Conservation (phyloP, 2,113 vertebrate species). For the Takifugu flavidus region DNA sequence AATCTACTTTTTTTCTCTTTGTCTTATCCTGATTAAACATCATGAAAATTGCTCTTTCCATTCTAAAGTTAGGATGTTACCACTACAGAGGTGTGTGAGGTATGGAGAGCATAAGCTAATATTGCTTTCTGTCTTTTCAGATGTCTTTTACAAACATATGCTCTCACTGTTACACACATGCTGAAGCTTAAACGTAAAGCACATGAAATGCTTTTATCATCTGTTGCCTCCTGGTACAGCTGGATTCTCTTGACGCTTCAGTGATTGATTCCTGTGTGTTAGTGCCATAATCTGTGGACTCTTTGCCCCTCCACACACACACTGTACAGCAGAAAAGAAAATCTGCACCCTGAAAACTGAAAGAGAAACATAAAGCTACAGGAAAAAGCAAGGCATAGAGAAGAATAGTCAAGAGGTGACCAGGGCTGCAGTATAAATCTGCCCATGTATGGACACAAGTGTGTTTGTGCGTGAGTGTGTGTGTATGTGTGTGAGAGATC, state of each 20-base stretch:
- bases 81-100: slow-evolving; percentile 16
- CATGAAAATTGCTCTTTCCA: not conserved
- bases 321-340: too few species aligned
- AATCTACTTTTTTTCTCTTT: not conserved
- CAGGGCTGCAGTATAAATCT: slow-evolving; percentile 54
- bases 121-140: slow-evolving; percentile 1
- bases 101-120: too few species aligned
- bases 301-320: too few species aligned
- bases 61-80: not conserved
- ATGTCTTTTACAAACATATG: slow-evolving; percentile 28
- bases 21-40: not conserved
- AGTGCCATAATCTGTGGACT: too few species aligned
- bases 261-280: slow-evolving; percentile 36
- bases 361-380: not conserved
- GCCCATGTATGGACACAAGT: slow-evolving; percentile 68
- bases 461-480: slow-evolving; percentile 11
- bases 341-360: not conserved
- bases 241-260: slow-evolving; percentile 30
- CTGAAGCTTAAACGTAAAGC: slow-evolving; percentile 30
- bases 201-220: slow-evolving; percentile 47
- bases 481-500: slow-evolving; percentile 31
- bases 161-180: slow-evolving; percentile 28
- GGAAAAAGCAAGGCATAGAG: slow-evolving; percentile 6
- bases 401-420: slow-evolving; percentile 28
- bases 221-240: slow-evolving; percentile 47